These are phyloP conservation scores for Chlorospingus semifuscus DNA, from an alignment of 2,797 vertebrate genomes.

Conservation along the genomic window DNA sequence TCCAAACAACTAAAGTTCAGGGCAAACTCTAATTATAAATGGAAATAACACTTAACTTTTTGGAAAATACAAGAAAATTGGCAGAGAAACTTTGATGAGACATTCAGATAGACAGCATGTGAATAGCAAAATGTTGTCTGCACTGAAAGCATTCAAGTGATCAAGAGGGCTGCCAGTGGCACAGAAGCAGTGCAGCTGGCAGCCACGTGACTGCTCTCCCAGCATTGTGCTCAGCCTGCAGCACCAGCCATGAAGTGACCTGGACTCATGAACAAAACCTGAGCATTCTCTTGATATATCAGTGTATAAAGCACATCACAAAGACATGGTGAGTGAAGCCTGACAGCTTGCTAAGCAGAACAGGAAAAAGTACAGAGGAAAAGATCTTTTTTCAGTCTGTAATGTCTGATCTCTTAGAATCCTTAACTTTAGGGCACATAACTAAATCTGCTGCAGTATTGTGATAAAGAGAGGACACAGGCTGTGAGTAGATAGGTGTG, in stretches of 20 bases:
- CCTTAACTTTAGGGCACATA: neutral
- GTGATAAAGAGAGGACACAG: neutral
- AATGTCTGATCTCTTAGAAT: neutral
- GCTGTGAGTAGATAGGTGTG: neutral
- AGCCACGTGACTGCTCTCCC: neutral
- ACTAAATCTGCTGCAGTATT: neutral
- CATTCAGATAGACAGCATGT: neutral
- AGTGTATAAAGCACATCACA: neutral
- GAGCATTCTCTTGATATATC: neutral
- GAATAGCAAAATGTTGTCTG: neutral
- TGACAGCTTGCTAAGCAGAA: neutral
- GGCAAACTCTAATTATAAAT: neutral
- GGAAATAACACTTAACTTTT: neutral
- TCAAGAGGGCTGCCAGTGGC: neutral
- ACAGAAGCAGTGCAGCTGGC: neutral
- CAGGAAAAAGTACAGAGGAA: neutral
- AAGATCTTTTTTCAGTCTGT: neutral
- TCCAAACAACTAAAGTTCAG: neutral
- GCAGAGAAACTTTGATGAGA: neutral
- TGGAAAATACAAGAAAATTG: neutral
- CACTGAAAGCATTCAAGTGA: neutral
- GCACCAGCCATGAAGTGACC: neutral
- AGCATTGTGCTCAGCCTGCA: neutral
- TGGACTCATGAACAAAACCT: neutral
- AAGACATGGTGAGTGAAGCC: neutral